phyloP scores from a whole-genome alignment of 2,888 invertebrate species.

The Harpalus rubripes region DNA sequence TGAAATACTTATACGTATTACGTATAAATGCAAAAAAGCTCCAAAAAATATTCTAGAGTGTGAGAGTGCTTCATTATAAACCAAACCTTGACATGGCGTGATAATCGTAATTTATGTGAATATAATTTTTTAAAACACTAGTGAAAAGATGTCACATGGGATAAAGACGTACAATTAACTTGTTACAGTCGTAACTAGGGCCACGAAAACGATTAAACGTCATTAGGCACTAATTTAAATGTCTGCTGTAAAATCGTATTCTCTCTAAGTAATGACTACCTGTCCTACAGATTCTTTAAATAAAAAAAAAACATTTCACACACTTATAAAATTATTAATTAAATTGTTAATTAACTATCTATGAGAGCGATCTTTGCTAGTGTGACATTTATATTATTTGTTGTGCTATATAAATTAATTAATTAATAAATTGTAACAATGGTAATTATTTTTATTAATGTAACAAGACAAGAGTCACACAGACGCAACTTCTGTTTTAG shows the following conservation, averaged over 20 bases:
- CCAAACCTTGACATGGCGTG: conserved; percentile 35
- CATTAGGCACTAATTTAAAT: conserved; percentile 50
- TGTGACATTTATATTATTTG: conserved; percentile 23
- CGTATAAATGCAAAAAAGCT: not conserved
- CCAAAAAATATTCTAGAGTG: not conserved
- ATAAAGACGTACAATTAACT: conserved; percentile 48
- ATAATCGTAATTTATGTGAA: conserved; percentile 43
- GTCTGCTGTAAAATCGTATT: conserved; percentile 13
- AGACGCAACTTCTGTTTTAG: not conserved
- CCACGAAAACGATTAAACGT: conserved; percentile 44
- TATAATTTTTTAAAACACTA: conserved; percentile 28
- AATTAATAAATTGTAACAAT: conserved; percentile 36
- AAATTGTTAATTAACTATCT: conserved; percentile 24
- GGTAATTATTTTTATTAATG: conserved; percentile 10
- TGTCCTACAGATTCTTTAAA: conserved; percentile 14
- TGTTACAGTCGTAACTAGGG: conserved; percentile 40
- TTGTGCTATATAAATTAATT: conserved; percentile 16
- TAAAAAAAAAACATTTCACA: conserved; percentile 29
- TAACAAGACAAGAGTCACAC: not conserved
- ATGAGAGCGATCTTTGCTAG: conserved; percentile 11
- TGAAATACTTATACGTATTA: conserved; percentile 10
- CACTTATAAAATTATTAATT: conserved; percentile 32
- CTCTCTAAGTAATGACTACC: conserved; percentile 25
- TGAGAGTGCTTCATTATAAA: conserved; percentile 18
- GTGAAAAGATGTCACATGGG: conserved; percentile 51